These are phyloP conservation scores for Pemphredon lugubris DNA, from an alignment of 2,888 invertebrate species.

Conservation along the genomic window DNA sequence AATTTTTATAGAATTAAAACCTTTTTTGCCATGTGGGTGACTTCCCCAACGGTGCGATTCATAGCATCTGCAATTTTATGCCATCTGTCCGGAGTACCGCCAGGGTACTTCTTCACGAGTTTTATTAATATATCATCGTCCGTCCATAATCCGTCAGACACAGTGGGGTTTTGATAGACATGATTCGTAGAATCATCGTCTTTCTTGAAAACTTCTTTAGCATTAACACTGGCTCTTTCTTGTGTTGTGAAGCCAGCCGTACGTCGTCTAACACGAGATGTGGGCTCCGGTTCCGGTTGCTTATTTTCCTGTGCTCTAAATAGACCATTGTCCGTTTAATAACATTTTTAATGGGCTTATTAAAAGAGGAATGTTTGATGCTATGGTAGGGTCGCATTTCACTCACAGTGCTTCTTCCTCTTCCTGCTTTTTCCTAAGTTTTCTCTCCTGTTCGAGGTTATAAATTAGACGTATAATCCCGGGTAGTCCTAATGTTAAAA, in stretches of 20 bases:
- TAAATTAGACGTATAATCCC: slow-evolving; percentile 80
- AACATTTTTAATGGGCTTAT: background rate
- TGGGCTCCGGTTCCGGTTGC: slow-evolving; percentile 74
- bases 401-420: slow-evolving; percentile 83
- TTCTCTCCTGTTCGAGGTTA: slow-evolving; percentile 82
- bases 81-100: slow-evolving; percentile 93
- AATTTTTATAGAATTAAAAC: slow-evolving; percentile 77
- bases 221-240: slow-evolving; percentile 67
- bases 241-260: slow-evolving; percentile 76
- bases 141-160: slow-evolving; percentile 92
- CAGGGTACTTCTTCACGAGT: slow-evolving; percentile 94
- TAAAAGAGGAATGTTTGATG: background rate
- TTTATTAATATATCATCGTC: slow-evolving; percentile 92
- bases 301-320: slow-evolving; percentile 76
- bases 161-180: slow-evolving; percentile 78
- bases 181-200: slow-evolving; percentile 61
- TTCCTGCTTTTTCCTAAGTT: slow-evolving; percentile 84
- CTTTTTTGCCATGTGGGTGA: slow-evolving; percentile 93
- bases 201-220: slow-evolving; percentile 53
- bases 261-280: slow-evolving; percentile 75
- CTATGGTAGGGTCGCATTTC: slow-evolving; percentile 25
- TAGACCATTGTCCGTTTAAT: no score
- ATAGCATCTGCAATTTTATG: slow-evolving; percentile 93
- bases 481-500: slow-evolving; percentile 84
- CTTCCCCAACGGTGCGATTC: slow-evolving; percentile 87